Evolutionary conservation across 2,113 vertebrate species (phyloP).

Genomic region (Nematolebias whitei): DNA sequence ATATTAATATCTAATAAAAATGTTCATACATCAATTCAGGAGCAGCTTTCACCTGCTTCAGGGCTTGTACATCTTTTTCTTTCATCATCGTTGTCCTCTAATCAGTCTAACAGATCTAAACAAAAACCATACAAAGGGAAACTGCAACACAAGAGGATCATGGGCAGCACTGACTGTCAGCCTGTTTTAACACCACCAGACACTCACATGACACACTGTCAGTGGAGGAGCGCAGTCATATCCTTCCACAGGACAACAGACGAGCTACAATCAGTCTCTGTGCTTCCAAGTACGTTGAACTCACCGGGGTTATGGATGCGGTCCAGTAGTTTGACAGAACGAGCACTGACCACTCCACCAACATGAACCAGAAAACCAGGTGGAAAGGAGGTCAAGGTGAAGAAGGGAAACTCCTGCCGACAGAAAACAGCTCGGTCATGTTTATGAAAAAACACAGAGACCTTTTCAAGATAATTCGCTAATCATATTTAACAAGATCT

Average conservation of each 20-base stretch:
- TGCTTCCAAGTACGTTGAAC: slow-evolving; percentile 41
- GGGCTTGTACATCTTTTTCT: slow-evolving; percentile 10
- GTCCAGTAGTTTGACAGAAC: slow-evolving; percentile 97
- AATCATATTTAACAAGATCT: background rate
- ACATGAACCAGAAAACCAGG: slow-evolving; percentile 92
- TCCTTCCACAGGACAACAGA: slow-evolving; percentile 11
- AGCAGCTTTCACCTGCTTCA: slow-evolving; percentile 64
- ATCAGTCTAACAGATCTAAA: slow-evolving; percentile 27
- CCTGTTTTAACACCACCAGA: slow-evolving; percentile 36
- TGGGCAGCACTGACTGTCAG: slow-evolving; percentile 46
- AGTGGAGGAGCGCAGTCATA: slow-evolving; percentile 32
- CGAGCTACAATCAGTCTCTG: slow-evolving; percentile 4
- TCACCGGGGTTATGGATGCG: slow-evolving; percentile 98
- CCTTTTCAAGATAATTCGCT: background rate
- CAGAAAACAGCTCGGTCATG: slow-evolving; percentile 19
- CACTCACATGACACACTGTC: slow-evolving; percentile 28
- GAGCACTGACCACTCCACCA: slow-evolving; percentile 95
- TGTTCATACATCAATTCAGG: slow-evolving; percentile 21
- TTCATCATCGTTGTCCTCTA: slow-evolving; percentile 2
- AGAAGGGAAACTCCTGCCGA: slow-evolving; percentile 95
- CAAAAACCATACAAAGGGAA: slow-evolving; percentile 17
- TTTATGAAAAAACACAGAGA: background rate
- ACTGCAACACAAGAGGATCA: slow-evolving; percentile 34
- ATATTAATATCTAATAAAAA: slow-evolving; percentile 15
- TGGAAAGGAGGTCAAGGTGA: slow-evolving; percentile 94